These are phyloP conservation scores for Cercocebus atys DNA, from an alignment of 2,113 vertebrate genomes.

Conservation along the genomic window DNA sequence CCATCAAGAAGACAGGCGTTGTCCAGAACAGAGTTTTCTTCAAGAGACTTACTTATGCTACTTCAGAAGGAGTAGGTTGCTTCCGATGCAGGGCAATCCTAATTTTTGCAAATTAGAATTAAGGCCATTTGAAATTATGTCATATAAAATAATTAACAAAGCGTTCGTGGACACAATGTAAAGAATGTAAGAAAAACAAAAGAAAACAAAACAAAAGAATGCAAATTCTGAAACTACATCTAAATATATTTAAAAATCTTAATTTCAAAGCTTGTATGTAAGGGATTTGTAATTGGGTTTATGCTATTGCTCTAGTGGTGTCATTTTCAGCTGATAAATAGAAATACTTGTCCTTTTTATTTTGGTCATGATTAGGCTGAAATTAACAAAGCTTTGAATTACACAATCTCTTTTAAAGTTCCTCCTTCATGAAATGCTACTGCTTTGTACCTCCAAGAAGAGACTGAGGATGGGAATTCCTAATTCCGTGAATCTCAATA, in stretches of 20 bases:
- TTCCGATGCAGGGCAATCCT: background rate
- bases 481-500: background rate
- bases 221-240: background rate
- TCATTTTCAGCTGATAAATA: background rate
- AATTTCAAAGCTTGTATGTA: background rate
- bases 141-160: constrained; percentile 17
- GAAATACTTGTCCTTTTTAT: background rate
- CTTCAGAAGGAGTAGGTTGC: background rate
- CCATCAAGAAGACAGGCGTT: background rate
- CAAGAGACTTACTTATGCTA: background rate
- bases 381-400: background rate
- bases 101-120: constrained; percentile 18
- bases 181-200: background rate
- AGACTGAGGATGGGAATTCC: background rate
- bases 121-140: background rate
- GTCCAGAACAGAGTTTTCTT: background rate
- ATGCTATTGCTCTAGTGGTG: background rate
- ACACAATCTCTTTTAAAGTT: background rate
- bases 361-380: background rate
- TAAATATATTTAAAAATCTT: background rate
- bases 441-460: background rate
- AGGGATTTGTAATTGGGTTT: background rate
- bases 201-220: background rate
- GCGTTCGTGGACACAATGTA: background rate
- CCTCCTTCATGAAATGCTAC: background rate